A percentile compares a stretch with the other conserved stretches of the same genome.
Conservation (phyloP, 53 echinoderm and acorn worm genomes). For the Hippasteria phrygiana region DNA sequence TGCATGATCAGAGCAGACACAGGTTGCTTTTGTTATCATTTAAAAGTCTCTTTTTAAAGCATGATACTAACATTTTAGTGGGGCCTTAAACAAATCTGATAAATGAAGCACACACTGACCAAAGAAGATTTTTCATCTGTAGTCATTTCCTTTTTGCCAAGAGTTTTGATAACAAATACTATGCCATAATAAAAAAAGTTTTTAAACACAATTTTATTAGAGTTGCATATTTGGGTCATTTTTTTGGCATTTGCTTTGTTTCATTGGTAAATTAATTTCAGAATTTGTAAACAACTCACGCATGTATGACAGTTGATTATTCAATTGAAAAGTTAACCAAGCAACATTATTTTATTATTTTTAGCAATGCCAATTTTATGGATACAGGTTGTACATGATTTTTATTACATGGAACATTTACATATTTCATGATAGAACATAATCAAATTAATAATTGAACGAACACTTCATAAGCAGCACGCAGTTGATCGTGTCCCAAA, state of each 20-base stretch:
- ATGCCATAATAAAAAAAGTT: too few species aligned
- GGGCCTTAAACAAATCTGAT: too few species aligned
- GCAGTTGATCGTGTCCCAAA: neutral
- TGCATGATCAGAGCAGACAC: too few species aligned
- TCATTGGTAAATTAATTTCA: conserved; percentile 2
- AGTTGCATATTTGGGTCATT: too few species aligned
- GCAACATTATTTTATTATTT: neutral
- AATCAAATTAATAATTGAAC: neutral
- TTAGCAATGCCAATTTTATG: conserved; percentile 31
- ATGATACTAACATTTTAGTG: too few species aligned
- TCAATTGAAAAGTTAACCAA: conserved; percentile 1
- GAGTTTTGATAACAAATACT: too few species aligned
- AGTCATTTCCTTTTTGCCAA: too few species aligned
- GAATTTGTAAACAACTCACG: conserved; percentile 2
- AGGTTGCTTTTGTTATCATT: too few species aligned
- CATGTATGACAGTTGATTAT: neutral
- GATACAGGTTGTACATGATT: conserved; percentile 12
- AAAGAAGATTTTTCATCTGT: too few species aligned
- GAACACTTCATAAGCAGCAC: neutral
- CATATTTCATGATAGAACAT: neutral
- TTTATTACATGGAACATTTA: neutral
- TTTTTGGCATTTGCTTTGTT: neutral
- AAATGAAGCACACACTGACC: too few species aligned
- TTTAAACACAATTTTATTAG: too few species aligned
- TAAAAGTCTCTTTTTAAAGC: too few species aligned